A percentile compares a stretch with the other conserved stretches of the same genome.
These are phyloP conservation scores for Drosophila peninsularis DNA, from an alignment of 2,888 invertebrate genomes.

Conservation along the genomic window DNA sequence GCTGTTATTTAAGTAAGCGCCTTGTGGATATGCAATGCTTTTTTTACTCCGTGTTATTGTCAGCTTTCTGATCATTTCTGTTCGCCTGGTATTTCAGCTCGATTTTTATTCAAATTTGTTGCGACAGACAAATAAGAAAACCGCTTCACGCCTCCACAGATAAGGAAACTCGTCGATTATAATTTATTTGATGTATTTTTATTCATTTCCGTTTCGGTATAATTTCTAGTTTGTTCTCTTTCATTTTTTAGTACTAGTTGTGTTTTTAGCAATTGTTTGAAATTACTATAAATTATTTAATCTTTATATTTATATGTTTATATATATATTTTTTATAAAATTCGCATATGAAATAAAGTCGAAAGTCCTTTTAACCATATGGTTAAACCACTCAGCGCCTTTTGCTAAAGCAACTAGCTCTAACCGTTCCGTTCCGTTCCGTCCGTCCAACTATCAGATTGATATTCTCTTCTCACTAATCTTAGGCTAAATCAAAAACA, in stretches of 20 bases:
- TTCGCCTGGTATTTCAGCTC: not conserved
- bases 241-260: conserved; percentile 75
- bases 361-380: conserved; percentile 69
- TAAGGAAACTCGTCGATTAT: conserved; percentile 12
- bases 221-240: conserved; percentile 82
- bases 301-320: conserved; percentile 64
- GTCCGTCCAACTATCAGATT: conserved; percentile 19
- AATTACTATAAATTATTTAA: conserved; percentile 80
- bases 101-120: not conserved
- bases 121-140: not conserved
- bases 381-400: conserved; percentile 37
- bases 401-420: conserved; percentile 36
- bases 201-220: conserved; percentile 83
- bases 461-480: conserved; percentile 37
- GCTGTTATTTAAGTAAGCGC: not conserved
- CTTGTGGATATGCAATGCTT: not conserved
- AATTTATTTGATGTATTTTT: conserved; percentile 75
- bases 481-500: conserved; percentile 70
- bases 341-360: conserved; percentile 79
- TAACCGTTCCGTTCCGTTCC: conserved; percentile 9
- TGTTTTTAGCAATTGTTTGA: conserved; percentile 71
- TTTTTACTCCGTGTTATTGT: not conserved
- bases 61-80: not conserved
- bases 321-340: conserved; percentile 62
- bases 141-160: no score